Conservation (phyloP, 2,797 vertebrate species). For the Gallinago solitaria region DNA sequence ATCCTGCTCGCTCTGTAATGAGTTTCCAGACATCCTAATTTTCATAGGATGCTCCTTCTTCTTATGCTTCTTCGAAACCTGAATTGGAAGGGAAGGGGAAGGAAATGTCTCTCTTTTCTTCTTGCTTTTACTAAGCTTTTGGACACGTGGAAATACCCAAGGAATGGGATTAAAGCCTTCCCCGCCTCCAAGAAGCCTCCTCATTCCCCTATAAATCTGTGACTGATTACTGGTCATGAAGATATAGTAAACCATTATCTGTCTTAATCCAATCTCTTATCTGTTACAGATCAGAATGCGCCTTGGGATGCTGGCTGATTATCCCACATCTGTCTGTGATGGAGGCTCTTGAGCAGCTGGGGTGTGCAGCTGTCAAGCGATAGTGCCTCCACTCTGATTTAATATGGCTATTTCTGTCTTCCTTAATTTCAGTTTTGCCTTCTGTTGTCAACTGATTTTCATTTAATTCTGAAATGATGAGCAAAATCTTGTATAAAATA, state of each 20-base stretch:
- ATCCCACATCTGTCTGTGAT: conserved; percentile 12
- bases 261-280: background rate
- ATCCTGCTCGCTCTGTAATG: background rate
- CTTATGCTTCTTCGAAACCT: background rate
- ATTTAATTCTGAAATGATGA: background rate
- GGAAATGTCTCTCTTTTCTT: background rate
- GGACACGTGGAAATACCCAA: background rate
- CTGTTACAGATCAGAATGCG: conserved; percentile 1
- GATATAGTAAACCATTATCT: conserved; percentile 5
- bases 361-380: background rate
- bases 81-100: background rate
- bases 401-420: background rate
- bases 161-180: background rate
- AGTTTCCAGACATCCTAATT: background rate
- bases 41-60: background rate
- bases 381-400: background rate
- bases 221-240: background rate
- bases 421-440: background rate
- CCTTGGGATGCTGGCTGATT: background rate
- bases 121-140: background rate
- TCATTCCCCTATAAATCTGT: background rate
- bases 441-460: background rate
- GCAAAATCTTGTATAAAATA: background rate
- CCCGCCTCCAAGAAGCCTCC: background rate
- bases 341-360: background rate